Evolutionary conservation across 2,113 vertebrate genomes (phyloP).

Genomic region (Haplochromis vanheusdeni): DNA sequence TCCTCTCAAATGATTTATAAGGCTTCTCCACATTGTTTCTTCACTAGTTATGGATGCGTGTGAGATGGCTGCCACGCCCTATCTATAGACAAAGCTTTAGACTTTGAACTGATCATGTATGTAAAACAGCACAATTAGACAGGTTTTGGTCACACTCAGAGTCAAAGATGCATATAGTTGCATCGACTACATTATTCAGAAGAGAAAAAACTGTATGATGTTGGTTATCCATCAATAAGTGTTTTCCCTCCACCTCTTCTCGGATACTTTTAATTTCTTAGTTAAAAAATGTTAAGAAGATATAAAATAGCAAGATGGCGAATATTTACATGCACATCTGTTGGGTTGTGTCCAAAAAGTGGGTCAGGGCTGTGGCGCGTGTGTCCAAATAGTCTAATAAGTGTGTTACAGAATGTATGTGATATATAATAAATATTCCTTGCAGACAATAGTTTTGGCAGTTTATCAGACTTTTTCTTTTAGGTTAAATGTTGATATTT

Average conservation of each 20-base stretch:
- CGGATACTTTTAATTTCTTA: neutral
- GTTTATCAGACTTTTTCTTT: accelerated
- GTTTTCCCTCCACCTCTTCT: neutral
- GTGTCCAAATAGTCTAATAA: neutral
- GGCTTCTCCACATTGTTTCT: neutral
- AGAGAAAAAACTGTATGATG: neutral
- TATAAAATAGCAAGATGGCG: neutral
- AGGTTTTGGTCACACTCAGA: neutral
- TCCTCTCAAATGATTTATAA: neutral
- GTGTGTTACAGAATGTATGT: neutral
- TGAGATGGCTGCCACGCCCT: neutral
- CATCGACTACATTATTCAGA: neutral
- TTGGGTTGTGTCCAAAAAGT: neutral
- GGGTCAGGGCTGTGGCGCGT: accelerated
- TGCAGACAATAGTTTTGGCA: neutral
- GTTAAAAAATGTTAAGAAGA: neutral
- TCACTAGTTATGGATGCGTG: neutral
- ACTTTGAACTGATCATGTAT: neutral
- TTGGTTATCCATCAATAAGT: neutral
- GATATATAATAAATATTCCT: neutral
- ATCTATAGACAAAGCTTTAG: neutral
- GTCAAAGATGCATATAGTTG: neutral
- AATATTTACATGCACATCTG: neutral
- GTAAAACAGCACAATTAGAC: neutral
- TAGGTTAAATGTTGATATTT: neutral